Conservation (phyloP, 2,113 vertebrate species). For the Nerophis ophidion region DNA sequence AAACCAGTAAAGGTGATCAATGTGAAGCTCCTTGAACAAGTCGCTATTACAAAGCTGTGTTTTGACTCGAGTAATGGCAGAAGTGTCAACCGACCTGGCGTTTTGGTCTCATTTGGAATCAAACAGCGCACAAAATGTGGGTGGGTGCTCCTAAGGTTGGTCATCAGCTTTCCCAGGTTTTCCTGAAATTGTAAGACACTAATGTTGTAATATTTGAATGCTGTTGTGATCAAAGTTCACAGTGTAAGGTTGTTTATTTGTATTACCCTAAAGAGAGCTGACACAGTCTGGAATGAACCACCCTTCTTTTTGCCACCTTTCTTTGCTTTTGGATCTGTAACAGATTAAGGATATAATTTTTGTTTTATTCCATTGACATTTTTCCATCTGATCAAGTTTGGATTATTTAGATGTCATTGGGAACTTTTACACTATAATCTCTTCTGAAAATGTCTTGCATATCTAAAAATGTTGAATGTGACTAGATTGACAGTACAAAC, state of each 20-base stretch:
- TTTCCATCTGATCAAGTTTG: not conserved
- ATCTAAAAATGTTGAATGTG: not conserved
- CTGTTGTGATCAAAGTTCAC: not conserved
- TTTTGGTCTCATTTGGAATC: slow-evolving; percentile 94
- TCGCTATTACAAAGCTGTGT: not conserved
- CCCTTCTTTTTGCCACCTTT: slow-evolving; percentile 90
- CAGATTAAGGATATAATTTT: not conserved
- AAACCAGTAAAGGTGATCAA: not conserved
- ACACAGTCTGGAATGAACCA: slow-evolving; percentile 90
- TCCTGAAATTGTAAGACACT: slow-evolving; percentile 66
- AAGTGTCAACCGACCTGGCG: slow-evolving; percentile 72
- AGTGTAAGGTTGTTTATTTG: not conserved
- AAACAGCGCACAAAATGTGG: slow-evolving; percentile 93
- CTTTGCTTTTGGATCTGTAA: slow-evolving; percentile 56
- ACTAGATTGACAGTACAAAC: too few relatives aligned
- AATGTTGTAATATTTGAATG: slow-evolving; percentile 20
- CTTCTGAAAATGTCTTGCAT: not conserved
- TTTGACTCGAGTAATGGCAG: not conserved
- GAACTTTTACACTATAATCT: not conserved
- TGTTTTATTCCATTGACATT: not conserved
- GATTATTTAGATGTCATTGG: not conserved
- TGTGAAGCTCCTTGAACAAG: not conserved
- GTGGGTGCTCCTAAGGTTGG: slow-evolving; percentile 85
- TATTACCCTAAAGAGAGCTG: slow-evolving; percentile 82
- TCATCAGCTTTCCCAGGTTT: slow-evolving; percentile 91